Conservation (phyloP, 1,140 invertebrate genomes). For the Hyles euphorbiae region DNA sequence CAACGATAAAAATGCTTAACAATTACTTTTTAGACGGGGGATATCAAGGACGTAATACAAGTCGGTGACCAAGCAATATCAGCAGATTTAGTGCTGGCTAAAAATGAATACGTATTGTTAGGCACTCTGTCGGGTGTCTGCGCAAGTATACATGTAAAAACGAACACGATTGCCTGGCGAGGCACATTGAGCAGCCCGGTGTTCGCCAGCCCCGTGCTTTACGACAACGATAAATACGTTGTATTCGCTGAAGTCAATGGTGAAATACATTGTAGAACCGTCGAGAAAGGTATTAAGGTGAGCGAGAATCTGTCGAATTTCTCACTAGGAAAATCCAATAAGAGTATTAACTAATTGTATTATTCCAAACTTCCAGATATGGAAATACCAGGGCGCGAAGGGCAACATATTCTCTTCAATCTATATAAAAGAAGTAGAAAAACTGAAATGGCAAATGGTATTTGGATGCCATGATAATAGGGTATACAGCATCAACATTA, state of each 20-base stretch:
- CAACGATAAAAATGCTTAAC: too few species aligned
- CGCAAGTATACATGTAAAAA: slow-evolving; percentile 66
- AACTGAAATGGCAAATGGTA: slow-evolving; percentile 67
- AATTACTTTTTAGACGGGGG: slow-evolving; percentile 50
- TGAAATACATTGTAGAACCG: slow-evolving; percentile 70
- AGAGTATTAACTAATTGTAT: neutral
- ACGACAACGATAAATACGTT: slow-evolving; percentile 66
- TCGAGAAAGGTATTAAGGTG: slow-evolving; percentile 65
- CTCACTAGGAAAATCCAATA: neutral
- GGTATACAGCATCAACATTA: slow-evolving; percentile 75
- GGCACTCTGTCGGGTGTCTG: slow-evolving; percentile 78
- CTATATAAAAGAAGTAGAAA: slow-evolving; percentile 47
- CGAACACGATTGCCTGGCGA: slow-evolving; percentile 74
- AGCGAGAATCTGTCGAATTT: neutral
- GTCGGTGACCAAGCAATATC: slow-evolving; percentile 76
- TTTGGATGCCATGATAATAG: slow-evolving; percentile 80
- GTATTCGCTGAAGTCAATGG: slow-evolving; percentile 78
- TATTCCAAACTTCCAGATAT: slow-evolving; percentile 68
- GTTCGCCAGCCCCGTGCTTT: slow-evolving; percentile 78
- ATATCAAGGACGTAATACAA: slow-evolving; percentile 39
- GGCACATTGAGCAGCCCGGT: slow-evolving; percentile 76
- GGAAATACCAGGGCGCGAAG: slow-evolving; percentile 73
- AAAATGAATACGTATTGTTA: slow-evolving; percentile 60
- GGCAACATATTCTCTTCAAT: slow-evolving; percentile 83
- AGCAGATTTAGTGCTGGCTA: slow-evolving; percentile 76